phyloP scores from a whole-genome alignment of 2,888 invertebrate genomes.

The Acleris emargana region DNA sequence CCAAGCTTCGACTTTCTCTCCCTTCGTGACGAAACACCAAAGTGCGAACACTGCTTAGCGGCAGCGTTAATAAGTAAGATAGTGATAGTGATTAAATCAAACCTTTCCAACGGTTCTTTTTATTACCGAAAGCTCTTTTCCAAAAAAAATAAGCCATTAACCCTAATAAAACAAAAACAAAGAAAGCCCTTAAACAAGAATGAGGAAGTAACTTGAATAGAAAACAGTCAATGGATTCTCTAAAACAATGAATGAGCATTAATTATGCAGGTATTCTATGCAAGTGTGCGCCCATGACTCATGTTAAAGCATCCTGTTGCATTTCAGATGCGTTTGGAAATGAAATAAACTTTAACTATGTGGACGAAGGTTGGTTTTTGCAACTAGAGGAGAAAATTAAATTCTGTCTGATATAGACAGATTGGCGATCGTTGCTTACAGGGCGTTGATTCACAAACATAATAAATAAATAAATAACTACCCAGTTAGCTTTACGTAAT shows the following conservation, averaged over 20 bases:
- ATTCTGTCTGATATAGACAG: constrained; percentile 41
- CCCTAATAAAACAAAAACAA: background rate
- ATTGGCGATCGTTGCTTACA: constrained; percentile 37
- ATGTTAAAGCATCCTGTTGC: constrained; percentile 41
- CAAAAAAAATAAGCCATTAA: background rate
- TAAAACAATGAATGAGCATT: constrained; percentile 32
- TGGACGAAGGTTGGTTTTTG: constrained; percentile 5
- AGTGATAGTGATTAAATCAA: too few species aligned
- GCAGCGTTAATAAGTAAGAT: too few species aligned
- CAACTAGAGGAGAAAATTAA: background rate
- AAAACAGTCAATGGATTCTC: constrained; percentile 21
- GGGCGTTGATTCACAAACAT: constrained; percentile 21
- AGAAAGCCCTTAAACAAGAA: constrained; percentile 10
- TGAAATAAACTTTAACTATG: background rate
- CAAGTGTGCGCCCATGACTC: constrained; percentile 49
- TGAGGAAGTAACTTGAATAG: constrained; percentile 30
- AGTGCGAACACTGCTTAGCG: too few species aligned
- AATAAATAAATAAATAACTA: too few species aligned
- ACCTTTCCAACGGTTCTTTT: too few species aligned
- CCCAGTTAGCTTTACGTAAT: too few species aligned
- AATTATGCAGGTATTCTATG: constrained; percentile 45
- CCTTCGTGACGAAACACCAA: too few species aligned
- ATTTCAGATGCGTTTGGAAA: constrained; percentile 1
- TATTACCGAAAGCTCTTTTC: too few species aligned
- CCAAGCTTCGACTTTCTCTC: too few species aligned